These are phyloP conservation scores for Tiliacea citrago DNA, from an alignment of 2,888 invertebrate genomes.

Conservation along the genomic window DNA sequence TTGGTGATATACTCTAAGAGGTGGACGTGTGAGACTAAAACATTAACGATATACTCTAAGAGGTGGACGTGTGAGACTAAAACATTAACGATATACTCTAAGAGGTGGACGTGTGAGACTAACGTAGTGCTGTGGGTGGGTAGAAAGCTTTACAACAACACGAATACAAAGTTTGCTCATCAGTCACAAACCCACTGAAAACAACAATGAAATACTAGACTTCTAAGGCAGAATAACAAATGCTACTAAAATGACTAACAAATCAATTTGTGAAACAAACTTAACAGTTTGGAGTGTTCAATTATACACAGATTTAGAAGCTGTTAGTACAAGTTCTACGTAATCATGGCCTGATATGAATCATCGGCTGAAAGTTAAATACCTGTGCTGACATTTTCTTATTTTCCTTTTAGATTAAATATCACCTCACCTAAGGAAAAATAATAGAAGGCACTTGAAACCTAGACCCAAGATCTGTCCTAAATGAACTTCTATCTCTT, in stretches of 20 bases:
- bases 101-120: not conserved
- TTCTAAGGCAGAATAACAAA: not conserved
- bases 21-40: too few species aligned
- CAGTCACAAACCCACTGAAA: not conserved
- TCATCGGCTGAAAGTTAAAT: not conserved
- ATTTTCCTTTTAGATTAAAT: slow-evolving; percentile 18
- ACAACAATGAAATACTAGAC: not conserved
- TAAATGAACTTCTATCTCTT: slow-evolving; percentile 21
- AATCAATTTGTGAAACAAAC: not conserved
- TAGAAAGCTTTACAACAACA: too few species aligned
- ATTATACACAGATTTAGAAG: not conserved
- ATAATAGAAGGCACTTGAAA: not conserved
- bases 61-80: not conserved
- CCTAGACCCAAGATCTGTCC: not conserved
- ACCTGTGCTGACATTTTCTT: not conserved
- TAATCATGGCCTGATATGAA: not conserved
- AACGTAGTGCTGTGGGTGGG: not conserved
- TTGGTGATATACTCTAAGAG: not conserved
- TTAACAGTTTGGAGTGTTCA: not conserved
- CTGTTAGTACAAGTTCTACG: not conserved
- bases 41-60: not conserved
- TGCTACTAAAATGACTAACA: not conserved
- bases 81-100: not conserved
- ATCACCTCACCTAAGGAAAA: not conserved
- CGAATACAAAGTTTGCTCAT: not conserved